Base-by-base conservation (phyloP, 1,140 invertebrate genomes). In the Cecropterus lyciades region DNA sequence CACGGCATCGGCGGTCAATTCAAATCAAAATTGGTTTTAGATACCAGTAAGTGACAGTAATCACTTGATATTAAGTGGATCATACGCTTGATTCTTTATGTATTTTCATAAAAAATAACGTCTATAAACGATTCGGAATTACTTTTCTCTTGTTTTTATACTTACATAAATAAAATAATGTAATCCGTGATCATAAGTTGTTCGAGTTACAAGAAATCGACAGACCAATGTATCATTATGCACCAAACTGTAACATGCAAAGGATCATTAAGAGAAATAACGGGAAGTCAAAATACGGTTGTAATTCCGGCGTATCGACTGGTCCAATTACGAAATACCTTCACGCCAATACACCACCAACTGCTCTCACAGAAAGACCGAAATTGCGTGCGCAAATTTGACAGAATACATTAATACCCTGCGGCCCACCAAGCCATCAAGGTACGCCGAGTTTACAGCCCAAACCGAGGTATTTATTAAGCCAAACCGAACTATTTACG, bases 401-500 rank as follows among this genome's bases (percentile, higher is more conserved):
- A 67, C 70, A 72, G 67, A 62, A 69, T 70, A 66, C 48, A 66
- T 77, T 72, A 74, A 70, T 57, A 46, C 62, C 52, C 40, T 67
- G 37, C 63, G 37, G 57, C 53, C 15, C 67, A 65, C 45, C 40
- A 57, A 67, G 64, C 66, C 69, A 75, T 72, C 67, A 75, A 72
- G 52, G 52, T 55, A 55, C 15, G 69, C 57, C 60, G 40, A 69
- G 67, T 76, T 77, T 80, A 81, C 74, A 77, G 70, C 69, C 72
- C 62, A 53, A 75, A 70, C 68, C 60, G 55, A 70, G 68, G 70
- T 77, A 82, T 82, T 83, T 84, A 82, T 80, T 71, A 79, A 74
- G 56, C 37, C 71, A 75, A 77, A 80, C 70, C 73, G 68, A 79
- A 78, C 67, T 79, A 82, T 86, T 84, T 86, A 86, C 80, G 79